These are phyloP conservation scores for Vespertilio murinus DNA, from an alignment of 2,797 vertebrate species.

Conservation along the genomic window DNA sequence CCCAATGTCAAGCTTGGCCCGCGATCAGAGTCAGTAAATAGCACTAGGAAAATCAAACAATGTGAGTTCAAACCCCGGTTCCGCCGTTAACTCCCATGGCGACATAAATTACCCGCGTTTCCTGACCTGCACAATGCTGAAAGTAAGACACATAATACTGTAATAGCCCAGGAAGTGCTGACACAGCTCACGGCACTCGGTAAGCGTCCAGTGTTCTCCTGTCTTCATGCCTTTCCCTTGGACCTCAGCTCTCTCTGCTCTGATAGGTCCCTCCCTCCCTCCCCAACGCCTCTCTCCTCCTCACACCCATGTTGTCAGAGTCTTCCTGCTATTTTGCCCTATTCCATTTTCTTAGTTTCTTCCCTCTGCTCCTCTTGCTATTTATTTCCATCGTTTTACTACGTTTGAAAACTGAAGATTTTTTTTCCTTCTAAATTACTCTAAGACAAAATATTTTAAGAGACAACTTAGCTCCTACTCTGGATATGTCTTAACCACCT, in stretches of 20 bases:
- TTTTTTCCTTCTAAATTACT: neutral
- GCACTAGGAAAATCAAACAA: neutral
- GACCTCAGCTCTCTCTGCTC: neutral
- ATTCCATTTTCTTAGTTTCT: neutral
- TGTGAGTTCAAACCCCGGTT: neutral
- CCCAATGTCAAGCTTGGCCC: neutral
- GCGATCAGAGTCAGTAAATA: neutral
- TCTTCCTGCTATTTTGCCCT: neutral
- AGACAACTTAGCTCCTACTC: neutral
- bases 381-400: conserved; percentile 1
- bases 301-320: too few relatives aligned
- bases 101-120: neutral
- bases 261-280: neutral
- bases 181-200: neutral
- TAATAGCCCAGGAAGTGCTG: neutral
- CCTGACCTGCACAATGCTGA: neutral
- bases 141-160: neutral
- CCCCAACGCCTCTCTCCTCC: neutral
- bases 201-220: too few relatives aligned
- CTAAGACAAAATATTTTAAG: neutral
- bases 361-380: neutral
- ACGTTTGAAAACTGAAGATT: neutral
- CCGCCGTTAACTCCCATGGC: neutral
- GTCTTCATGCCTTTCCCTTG: neutral
- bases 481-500: neutral